A percentile compares a stretch with the other conserved stretches of the same genome.
These are phyloP conservation scores for Baronia brevicornis DNA, from an alignment of 2,888 invertebrate genomes.

Conservation along the genomic window DNA sequence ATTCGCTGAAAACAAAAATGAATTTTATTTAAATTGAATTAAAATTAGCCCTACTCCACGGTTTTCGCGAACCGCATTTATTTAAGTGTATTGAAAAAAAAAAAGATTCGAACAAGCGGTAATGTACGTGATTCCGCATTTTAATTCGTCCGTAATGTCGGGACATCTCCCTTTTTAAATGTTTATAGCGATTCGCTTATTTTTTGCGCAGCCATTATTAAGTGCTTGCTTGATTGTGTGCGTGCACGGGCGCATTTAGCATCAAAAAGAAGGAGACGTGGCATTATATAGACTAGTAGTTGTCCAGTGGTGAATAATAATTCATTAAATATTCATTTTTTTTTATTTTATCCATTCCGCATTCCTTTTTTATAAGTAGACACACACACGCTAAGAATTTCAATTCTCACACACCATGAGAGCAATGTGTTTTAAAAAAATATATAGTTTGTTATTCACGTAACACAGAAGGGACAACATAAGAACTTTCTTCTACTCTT, in stretches of 20 bases:
- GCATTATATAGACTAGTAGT: background rate
- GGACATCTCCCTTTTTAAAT: constrained; percentile 56
- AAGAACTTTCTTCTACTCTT: too few species aligned
- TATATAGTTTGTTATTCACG: too few species aligned
- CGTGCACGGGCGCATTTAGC: constrained; percentile 40
- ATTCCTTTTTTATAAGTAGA: too few species aligned
- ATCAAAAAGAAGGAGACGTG: constrained; percentile 21
- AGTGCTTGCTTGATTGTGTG: constrained; percentile 29
- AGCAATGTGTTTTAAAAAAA: too few species aligned
- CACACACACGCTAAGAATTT: too few species aligned
- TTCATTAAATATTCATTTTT: constrained; percentile 54
- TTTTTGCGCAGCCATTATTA: constrained; percentile 39
- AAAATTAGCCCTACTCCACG: constrained; percentile 35
- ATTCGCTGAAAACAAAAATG: constrained; percentile 8
- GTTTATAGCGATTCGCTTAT: constrained; percentile 41
- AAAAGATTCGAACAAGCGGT: constrained; percentile 44
- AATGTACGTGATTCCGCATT: constrained; percentile 73
- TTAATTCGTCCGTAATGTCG: constrained; percentile 59
- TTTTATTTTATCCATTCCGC: too few species aligned
- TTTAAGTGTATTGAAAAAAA: constrained; percentile 59
- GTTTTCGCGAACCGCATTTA: constrained; percentile 40
- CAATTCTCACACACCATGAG: too few species aligned
- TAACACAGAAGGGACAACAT: too few species aligned
- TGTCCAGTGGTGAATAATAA: too few species aligned
- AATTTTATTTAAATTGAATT: constrained; percentile 19